Percentiles rank a stretch among this genome's conserved stretches.
Evolutionary conservation across 2,888 invertebrate species (phyloP).

Genomic region (Callosobruchus maculatus): DNA sequence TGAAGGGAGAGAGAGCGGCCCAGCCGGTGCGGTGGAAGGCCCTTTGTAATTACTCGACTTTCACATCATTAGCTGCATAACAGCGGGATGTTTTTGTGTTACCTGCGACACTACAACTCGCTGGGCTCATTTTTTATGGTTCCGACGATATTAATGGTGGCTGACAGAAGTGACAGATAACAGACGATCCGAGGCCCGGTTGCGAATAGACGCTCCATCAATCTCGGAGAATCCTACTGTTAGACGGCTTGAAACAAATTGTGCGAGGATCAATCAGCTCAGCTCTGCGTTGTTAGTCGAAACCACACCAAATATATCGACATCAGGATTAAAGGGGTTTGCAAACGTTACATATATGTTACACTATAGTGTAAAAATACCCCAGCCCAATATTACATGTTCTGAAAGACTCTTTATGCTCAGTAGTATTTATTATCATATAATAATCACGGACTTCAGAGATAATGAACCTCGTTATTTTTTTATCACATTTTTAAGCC

Average conservation of each 20-base stretch:
- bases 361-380: no score
- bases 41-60: conserved; percentile 19
- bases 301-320: no score
- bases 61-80: conserved; percentile 11
- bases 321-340: no score
- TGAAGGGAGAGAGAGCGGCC: conserved; percentile 4
- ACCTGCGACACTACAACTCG: not conserved
- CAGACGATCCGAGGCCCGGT: not conserved
- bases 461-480: no score
- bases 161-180: not conserved
- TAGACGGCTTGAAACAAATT: not conserved
- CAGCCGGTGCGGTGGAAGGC: not conserved
- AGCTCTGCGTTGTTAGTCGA: no score
- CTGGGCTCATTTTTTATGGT: not conserved
- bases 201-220: not conserved
- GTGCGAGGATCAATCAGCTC: no score
- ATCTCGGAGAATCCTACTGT: not conserved
- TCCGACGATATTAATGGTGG: not conserved
- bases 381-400: no score
- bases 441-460: no score
- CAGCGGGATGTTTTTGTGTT: conserved; percentile 11
- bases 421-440: no score
- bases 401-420: no score
- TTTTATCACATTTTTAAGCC: no score
- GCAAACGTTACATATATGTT: no score